Evolutionary conservation across 2,888 invertebrate genomes (phyloP).

Genomic region (Colostygia pectinataria): DNA sequence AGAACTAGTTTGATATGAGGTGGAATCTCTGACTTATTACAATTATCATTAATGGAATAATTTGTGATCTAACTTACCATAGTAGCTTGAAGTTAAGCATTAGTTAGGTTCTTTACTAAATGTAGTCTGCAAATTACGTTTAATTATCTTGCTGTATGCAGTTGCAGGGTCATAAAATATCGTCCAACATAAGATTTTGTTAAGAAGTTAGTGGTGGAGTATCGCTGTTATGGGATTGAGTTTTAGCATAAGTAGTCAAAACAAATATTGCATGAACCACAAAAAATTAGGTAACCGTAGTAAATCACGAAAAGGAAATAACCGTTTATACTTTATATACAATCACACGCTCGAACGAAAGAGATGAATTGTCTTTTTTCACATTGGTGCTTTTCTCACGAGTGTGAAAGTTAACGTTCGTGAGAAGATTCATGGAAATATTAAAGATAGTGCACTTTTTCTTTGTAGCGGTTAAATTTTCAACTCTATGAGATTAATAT

Average conservation of each 20-base stretch:
- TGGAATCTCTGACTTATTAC: too few relatives aligned
- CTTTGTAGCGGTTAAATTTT: conserved; percentile 14
- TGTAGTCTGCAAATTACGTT: too few relatives aligned
- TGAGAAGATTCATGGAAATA: conserved; percentile 44
- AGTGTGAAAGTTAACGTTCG: conserved; percentile 56
- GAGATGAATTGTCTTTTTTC: conserved; percentile 33
- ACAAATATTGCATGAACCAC: conserved; percentile 2
- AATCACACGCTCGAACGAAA: conserved; percentile 23
- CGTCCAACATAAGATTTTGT: too few relatives aligned
- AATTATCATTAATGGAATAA: too few relatives aligned
- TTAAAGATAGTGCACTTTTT: conserved; percentile 17
- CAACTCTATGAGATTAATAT: conserved; percentile 4
- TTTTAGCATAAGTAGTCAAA: neutral
- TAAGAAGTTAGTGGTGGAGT: too few relatives aligned
- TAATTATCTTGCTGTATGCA: too few relatives aligned
- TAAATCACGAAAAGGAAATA: conserved; percentile 25
- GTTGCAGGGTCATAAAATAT: too few relatives aligned
- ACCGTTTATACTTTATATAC: conserved; percentile 16
- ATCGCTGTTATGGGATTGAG: too few relatives aligned
- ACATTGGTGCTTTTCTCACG: conserved; percentile 53
- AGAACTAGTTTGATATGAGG: too few relatives aligned
- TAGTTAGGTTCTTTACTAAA: too few relatives aligned
- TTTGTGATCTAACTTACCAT: too few relatives aligned
- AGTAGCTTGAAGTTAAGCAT: too few relatives aligned
- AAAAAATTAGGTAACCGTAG: conserved; percentile 6